These are phyloP conservation scores for Ceratosolen solmsi DNA, from an alignment of 1,140 invertebrate genomes.

Conservation along the genomic window DNA sequence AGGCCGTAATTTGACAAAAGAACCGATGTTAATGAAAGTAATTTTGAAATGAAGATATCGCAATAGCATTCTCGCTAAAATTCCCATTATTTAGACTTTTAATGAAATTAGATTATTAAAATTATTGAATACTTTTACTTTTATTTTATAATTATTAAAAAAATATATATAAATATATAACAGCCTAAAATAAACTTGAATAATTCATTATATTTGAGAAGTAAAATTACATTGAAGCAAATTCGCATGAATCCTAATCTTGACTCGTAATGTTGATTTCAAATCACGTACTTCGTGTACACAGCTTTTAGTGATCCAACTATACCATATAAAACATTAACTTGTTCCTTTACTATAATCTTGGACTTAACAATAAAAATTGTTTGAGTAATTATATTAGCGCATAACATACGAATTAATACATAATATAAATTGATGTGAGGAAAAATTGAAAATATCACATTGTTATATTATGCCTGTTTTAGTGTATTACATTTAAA, in stretches of 20 bases:
- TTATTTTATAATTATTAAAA: no score
- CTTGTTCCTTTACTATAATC: background rate
- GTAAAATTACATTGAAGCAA: background rate
- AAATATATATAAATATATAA: background rate
- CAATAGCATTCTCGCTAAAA: background rate
- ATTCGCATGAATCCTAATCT: conserved; percentile 24
- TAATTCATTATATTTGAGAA: conserved; percentile 4
- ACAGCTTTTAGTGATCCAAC: background rate
- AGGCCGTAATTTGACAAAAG: background rate
- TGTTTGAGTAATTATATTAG: background rate
- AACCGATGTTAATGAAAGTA: background rate
- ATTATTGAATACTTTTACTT: background rate
- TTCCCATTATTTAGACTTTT: background rate
- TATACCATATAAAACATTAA: background rate
- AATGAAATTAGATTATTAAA: no score
- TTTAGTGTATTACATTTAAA: no score
- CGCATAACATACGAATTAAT: no score
- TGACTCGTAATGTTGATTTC: background rate
- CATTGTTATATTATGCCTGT: no score
- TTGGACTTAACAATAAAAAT: background rate
- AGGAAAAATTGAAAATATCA: no score
- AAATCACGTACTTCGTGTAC: background rate
- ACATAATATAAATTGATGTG: no score
- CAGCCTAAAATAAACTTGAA: background rate
- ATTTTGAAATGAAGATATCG: background rate